Conservation (phyloP, 1,140 invertebrate genomes). For the Drosophila subpulchrella region DNA sequence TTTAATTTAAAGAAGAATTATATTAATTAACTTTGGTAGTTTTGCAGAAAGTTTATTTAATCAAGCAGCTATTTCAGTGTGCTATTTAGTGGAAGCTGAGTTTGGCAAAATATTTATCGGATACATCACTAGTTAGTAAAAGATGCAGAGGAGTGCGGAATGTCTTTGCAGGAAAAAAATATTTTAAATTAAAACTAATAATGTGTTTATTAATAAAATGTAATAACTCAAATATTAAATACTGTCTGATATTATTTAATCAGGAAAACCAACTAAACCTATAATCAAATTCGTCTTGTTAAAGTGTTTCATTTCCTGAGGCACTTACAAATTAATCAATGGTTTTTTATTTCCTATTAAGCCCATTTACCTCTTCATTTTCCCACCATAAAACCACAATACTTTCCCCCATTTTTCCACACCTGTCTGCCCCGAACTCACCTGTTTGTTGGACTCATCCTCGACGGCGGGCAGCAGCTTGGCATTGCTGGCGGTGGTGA, state of each 20-base stretch:
- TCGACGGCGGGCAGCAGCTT: conserved; percentile 69
- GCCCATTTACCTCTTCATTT: conserved; percentile 2
- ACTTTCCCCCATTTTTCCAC: background rate
- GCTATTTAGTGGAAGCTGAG: no score
- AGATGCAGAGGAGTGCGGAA: no score
- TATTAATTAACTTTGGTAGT: background rate
- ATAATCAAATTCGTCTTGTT: no score
- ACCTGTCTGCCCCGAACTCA: conserved; percentile 36
- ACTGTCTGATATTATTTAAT: no score
- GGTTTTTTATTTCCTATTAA: conserved; percentile 8
- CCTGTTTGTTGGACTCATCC: conserved; percentile 81
- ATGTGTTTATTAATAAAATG: no score
- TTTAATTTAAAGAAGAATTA: background rate
- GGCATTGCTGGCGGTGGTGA: conserved; percentile 79
- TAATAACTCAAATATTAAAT: no score
- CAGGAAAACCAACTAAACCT: no score
- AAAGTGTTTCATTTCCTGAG: no score
- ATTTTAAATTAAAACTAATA: no score
- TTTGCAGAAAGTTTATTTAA: background rate
- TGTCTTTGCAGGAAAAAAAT: no score
- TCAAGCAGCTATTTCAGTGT: background rate
- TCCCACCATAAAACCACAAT: conserved; percentile 14
- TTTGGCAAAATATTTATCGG: no score
- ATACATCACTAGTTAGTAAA: no score
- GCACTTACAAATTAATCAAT: background rate